These are phyloP conservation scores for Chunga burmeisteri DNA, from an alignment of 2,113 vertebrate species.

Conservation along the genomic window DNA sequence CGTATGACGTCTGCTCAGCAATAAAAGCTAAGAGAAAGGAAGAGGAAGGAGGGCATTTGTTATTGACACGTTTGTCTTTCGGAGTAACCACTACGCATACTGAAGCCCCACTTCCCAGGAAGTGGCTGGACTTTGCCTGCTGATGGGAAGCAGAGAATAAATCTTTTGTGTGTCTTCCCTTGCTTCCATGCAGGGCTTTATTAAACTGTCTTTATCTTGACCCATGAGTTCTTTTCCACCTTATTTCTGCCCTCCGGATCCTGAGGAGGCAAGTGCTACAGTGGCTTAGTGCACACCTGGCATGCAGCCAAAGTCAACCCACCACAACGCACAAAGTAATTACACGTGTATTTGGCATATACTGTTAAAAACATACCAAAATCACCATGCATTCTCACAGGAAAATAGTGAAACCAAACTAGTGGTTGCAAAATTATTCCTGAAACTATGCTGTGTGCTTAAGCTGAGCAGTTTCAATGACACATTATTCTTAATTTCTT, in stretches of 20 bases:
- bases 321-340: neutral
- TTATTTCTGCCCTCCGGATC: neutral
- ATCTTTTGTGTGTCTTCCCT: neutral
- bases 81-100: too few relatives aligned
- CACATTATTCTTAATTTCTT: neutral
- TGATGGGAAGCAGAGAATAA: neutral
- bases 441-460: neutral
- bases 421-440: neutral
- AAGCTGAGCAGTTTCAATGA: neutral
- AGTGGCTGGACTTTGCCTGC: neutral
- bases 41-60: neutral
- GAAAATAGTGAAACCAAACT: neutral
- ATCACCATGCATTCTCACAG: neutral
- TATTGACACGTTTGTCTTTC: neutral
- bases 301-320: neutral
- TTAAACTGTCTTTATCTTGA: neutral
- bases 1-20: neutral
- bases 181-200: fast-evolving
- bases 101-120: neutral
- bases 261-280: neutral
- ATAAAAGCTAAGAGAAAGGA: too few relatives aligned
- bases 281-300: neutral
- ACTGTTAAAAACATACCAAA: neutral
- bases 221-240: neutral
- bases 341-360: neutral